Percentiles rank a stretch among this genome's conserved stretches.
phyloP scores from a whole-genome alignment of 2,888 invertebrate genomes.

The Macrophya alboannulata region DNA sequence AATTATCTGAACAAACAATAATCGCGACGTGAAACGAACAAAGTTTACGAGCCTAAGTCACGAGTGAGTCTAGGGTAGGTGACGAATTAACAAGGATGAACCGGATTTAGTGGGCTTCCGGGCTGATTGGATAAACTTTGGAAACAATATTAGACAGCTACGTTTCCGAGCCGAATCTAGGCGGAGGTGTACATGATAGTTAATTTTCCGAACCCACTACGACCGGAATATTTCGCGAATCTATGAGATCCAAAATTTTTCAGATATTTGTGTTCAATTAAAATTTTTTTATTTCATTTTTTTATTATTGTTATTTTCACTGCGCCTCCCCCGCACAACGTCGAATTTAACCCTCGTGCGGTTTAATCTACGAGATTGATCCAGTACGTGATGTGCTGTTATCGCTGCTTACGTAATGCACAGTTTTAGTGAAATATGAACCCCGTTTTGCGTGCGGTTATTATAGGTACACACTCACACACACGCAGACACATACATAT shows the following conservation, averaged over 20 bases:
- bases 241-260: not conserved
- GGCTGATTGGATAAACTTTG: constrained; percentile 25
- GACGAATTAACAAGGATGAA: constrained; percentile 1
- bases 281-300: not conserved
- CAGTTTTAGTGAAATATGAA: constrained; percentile 28
- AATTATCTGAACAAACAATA: not conserved
- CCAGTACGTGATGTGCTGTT: constrained; percentile 21
- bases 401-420: constrained; percentile 35
- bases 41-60: constrained; percentile 8
- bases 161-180: not conserved
- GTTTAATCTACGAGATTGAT: constrained; percentile 32
- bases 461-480: not conserved
- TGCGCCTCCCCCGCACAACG: not conserved
- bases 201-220: not conserved
- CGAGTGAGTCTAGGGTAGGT: not conserved
- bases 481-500: no score
- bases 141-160: constrained; percentile 13
- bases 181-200: not conserved
- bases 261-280: not conserved
- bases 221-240: not conserved
- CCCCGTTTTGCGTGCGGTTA: constrained; percentile 9
- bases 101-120: not conserved
- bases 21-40: not conserved
- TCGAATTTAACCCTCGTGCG: constrained; percentile 23
- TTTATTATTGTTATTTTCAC: not conserved